Evolutionary conservation across 2,888 invertebrate genomes (phyloP).

Genomic region (Schrankia costaestrigalis): DNA sequence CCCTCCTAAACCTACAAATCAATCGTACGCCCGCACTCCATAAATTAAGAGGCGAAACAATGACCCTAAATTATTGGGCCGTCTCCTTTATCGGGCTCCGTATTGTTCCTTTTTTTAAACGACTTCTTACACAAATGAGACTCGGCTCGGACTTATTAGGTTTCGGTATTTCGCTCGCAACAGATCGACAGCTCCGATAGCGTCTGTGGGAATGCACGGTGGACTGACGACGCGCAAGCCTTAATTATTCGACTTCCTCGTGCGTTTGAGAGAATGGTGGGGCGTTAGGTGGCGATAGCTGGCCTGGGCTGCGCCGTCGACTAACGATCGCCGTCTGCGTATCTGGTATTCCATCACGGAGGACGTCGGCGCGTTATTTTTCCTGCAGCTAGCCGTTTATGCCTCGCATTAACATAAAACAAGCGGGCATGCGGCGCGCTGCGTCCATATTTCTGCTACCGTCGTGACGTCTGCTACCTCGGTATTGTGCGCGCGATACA

Average conservation of each 20-base stretch:
- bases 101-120: constrained; percentile 67
- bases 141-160: constrained; percentile 74
- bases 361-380: constrained; percentile 57
- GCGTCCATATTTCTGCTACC: constrained; percentile 75
- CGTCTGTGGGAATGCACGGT: constrained; percentile 41
- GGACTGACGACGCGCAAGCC: constrained; percentile 37
- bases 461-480: constrained; percentile 70
- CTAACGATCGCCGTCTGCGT: constrained; percentile 39
- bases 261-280: constrained; percentile 54
- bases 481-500: constrained; percentile 77
- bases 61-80: constrained; percentile 79
- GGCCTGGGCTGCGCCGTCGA: constrained; percentile 30
- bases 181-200: constrained; percentile 71
- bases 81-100: constrained; percentile 68
- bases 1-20: constrained; percentile 73
- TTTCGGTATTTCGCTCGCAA: constrained; percentile 68
- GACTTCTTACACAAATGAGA: constrained; percentile 77
- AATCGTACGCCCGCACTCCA: constrained; percentile 76
- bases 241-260: constrained; percentile 70
- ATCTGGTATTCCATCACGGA: constrained; percentile 67
- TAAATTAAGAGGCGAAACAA: constrained; percentile 77
- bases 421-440: constrained; percentile 58
- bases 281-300: constrained; percentile 50
- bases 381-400: constrained; percentile 52
- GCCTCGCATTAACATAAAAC: constrained; percentile 77